Percentiles rank a stretch among this genome's conserved stretches.
Conservation (phyloP, 2,888 invertebrate species). For the Eilema griseolum region DNA sequence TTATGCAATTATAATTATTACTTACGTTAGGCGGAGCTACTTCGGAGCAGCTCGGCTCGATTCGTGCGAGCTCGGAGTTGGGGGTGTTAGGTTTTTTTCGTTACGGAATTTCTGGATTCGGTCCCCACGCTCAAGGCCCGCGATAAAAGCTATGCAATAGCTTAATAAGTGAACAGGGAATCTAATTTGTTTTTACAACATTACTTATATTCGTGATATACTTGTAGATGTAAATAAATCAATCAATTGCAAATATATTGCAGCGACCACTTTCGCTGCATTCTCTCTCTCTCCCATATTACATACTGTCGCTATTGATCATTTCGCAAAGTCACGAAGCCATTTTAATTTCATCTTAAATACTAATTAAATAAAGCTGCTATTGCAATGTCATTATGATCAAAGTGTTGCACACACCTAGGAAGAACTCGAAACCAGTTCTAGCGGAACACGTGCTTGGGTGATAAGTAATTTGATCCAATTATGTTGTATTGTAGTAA, state of each 20-base stretch:
- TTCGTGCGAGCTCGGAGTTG: too few species aligned
- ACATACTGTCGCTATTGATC: slow-evolving; percentile 32
- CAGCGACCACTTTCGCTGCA: slow-evolving; percentile 31
- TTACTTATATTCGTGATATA: neutral
- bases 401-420: slow-evolving; percentile 28
- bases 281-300: slow-evolving; percentile 26
- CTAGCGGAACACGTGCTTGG: slow-evolving; percentile 53
- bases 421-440: slow-evolving; percentile 53
- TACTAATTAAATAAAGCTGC: slow-evolving; percentile 43
- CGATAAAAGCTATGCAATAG: too few species aligned
- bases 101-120: too few species aligned
- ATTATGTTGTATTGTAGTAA: slow-evolving; percentile 45
- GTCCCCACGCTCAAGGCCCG: too few species aligned
- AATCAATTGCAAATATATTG: neutral
- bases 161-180: neutral
- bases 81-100: too few species aligned
- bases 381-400: slow-evolving; percentile 37
- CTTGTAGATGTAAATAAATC: neutral
- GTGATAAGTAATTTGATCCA: slow-evolving; percentile 44
- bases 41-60: too few species aligned
- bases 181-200: neutral
- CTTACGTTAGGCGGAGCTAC: too few species aligned
- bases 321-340: slow-evolving; percentile 14
- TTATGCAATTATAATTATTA: too few species aligned
- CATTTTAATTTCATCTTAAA: slow-evolving; percentile 1